Percentiles rank a stretch among this genome's conserved stretches.
These are phyloP conservation scores for Caenorhabditis elegans DNA, from an alignment of 1,140 invertebrate genomes.

Conservation along the genomic window WBcel235 BX284606.5:1538501-1539000, in stretches of 20 bases:
- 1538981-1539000: no score
- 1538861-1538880: not conserved
- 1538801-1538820: not conserved
- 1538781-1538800: not conserved
- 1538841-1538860: not conserved
- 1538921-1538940: no score
- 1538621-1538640: not conserved
- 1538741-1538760: not conserved
- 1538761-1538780: not conserved
- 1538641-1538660: not conserved
- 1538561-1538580: not conserved
- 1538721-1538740: not conserved
- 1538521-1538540: conserved; percentile 4
- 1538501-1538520: conserved; percentile 1
- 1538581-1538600: not conserved
- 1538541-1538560: no score
- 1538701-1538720: not conserved
- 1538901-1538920: no score
- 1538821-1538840: not conserved
- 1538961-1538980: no score
- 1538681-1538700: conserved; percentile 1
- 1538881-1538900: no score
- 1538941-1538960: no score
- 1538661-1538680: not conserved
- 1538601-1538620: not conserved